phyloP scores from a whole-genome alignment of 2,113 vertebrate species.

The Planiliza haematocheilus region DNA sequence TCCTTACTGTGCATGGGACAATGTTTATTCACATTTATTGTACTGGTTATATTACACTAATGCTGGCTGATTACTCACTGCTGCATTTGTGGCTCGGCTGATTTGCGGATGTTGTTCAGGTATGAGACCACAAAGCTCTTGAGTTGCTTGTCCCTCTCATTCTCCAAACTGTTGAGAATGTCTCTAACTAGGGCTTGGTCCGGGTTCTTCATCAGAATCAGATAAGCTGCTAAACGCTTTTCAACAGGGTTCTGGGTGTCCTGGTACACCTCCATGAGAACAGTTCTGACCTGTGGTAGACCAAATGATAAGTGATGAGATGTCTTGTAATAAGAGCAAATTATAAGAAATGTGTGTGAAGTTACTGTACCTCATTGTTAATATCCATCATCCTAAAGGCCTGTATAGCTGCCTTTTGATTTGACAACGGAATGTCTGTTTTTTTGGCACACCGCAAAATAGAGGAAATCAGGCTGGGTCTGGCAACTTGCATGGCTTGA shows the following conservation, averaged over 20 bases:
- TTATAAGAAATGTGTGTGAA: not conserved
- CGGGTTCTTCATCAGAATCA: constrained; percentile 88
- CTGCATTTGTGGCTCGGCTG: constrained; percentile 76
- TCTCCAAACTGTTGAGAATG: constrained; percentile 66
- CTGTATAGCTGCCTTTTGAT: constrained; percentile 94
- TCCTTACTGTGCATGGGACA: no score
- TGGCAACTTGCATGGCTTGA: constrained; percentile 82
- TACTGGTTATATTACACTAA: not conserved
- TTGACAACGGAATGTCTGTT: constrained; percentile 76
- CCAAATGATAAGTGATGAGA: constrained; percentile 13
- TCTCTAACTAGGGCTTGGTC: constrained; percentile 77
- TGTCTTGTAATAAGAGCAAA: no score
- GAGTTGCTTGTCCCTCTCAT: constrained; percentile 85
- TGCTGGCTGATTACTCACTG: constrained; percentile 74
- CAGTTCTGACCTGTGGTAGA: constrained; percentile 77
- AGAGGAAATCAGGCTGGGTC: constrained; percentile 81
- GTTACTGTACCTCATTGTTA: constrained; percentile 83
- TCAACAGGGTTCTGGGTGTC: constrained; percentile 78
- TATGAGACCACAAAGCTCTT: constrained; percentile 91
- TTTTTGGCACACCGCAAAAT: constrained; percentile 85
- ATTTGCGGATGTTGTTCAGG: constrained; percentile 87
- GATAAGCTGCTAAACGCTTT: constrained; percentile 90
- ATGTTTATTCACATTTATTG: not conserved
- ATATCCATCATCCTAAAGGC: constrained; percentile 89
- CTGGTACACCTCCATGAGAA: constrained; percentile 83